Base-by-base conservation (phyloP, 2,888 invertebrate genomes). In the Leptinotarsa rubiginosa region DNA sequence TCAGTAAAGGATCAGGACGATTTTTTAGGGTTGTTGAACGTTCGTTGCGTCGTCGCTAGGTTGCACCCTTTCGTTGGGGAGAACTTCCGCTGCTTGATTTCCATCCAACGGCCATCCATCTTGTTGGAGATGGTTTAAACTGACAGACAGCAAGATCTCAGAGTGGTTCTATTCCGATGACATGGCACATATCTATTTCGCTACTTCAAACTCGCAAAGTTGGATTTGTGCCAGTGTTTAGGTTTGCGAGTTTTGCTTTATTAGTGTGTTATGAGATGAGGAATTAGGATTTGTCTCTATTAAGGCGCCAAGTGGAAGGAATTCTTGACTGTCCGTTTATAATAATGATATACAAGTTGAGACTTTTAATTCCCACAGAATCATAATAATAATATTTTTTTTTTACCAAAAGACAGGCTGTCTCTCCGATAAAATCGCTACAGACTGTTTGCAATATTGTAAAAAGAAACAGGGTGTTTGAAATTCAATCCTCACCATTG, bases 21-120 rank as follows among this genome's bases (percentile, higher is more conserved):
- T 77, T 79, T 76, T 79, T 78, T 77, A 72, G 75, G 75, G 74
- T 72, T 76, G 79, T 78, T 76, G 75, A 75, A 65, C 76, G 76
- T 72, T 78, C 70, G 69, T 70, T 65, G 67, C 70, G 68, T 65
- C 78, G 75, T 76, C 74, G 77, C 75, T 79, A 75, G 74, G 77
- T 75, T 81, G 80, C 82, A 81, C 82, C 83, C 83, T 84, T 83
- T 83, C 83, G 81, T 82, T 80, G 79, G 81, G 84, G 83, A 83
- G 83, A 84, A 84, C 84, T 85, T 85, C 86, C 85, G 86, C 85
- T 85, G 87, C 90, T 90, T 89, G 90, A 90, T 90, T 90, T 90
- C 90, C 90, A 90, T 90, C 90, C 90, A 89, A 88, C 88, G 89
- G 89, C 89, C 90, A 91, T 91, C 90, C 90, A 90, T 91, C 90